Conservation (phyloP, 2,888 invertebrate species). For the Euclidia mi region DNA sequence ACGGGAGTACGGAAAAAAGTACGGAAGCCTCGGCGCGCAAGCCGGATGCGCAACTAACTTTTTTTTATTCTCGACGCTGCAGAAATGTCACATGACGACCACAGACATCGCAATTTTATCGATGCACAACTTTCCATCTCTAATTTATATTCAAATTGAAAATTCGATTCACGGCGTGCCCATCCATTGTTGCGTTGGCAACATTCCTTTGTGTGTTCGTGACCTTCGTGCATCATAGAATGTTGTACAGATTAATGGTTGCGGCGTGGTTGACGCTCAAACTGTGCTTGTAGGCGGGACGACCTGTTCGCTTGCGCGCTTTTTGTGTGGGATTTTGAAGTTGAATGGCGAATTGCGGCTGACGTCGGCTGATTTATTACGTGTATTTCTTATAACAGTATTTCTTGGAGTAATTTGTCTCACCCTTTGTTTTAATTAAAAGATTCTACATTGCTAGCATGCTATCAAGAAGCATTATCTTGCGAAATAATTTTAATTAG, state of each 20-base stretch:
- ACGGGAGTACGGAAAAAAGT: too few relatives aligned
- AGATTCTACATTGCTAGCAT: too few relatives aligned
- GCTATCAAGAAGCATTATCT: too few relatives aligned
- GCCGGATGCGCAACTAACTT: too few relatives aligned
- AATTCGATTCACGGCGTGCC: slow-evolving; percentile 72
- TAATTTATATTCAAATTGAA: slow-evolving; percentile 61
- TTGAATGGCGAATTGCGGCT: slow-evolving; percentile 28
- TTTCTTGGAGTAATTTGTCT: too few relatives aligned
- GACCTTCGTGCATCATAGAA: slow-evolving; percentile 74
- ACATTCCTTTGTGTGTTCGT: slow-evolving; percentile 79
- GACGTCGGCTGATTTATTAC: background rate
- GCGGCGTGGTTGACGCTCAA: slow-evolving; percentile 15
- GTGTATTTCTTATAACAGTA: background rate
- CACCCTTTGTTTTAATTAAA: too few relatives aligned
- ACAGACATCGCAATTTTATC: too few relatives aligned
- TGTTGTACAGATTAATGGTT: slow-evolving; percentile 51
- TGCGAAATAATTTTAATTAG: too few relatives aligned
- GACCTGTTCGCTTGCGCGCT: slow-evolving; percentile 47
- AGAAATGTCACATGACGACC: too few relatives aligned
- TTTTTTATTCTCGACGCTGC: too few relatives aligned
- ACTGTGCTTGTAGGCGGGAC: slow-evolving; percentile 54
- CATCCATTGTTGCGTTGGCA: slow-evolving; percentile 74
- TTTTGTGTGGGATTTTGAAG: slow-evolving; percentile 40
- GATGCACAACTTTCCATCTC: too few relatives aligned
- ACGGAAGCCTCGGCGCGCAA: too few relatives aligned